Conservation (phyloP, 1,140 invertebrate genomes). For the Lepidostoma basale region DNA sequence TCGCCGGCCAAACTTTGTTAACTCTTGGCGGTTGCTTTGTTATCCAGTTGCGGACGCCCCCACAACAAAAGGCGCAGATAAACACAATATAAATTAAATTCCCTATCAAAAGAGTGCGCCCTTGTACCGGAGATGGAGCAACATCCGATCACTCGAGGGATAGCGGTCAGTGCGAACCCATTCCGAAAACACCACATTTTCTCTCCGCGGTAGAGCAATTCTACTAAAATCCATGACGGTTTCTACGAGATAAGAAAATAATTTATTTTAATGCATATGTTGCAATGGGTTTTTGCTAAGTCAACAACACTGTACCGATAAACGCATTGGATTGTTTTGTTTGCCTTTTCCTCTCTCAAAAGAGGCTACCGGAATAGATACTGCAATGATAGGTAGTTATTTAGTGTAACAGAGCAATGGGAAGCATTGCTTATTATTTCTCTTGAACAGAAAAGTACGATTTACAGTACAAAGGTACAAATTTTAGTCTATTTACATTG, state of each 20-base stretch:
- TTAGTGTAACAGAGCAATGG: too few species aligned
- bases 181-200: background rate
- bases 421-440: too few species aligned
- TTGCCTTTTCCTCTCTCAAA: background rate
- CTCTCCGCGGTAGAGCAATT: too few species aligned
- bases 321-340: too few species aligned
- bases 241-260: too few species aligned
- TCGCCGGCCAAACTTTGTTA: background rate
- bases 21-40: background rate
- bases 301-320: too few species aligned
- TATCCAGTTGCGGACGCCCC: background rate
- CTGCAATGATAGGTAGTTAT: background rate
- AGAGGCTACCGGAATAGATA: background rate
- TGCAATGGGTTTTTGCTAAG: too few species aligned
- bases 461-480: too few species aligned
- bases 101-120: slow-evolving; percentile 13
- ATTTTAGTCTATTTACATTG: too few species aligned
- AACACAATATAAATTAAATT: slow-evolving; percentile 34
- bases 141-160: slow-evolving; percentile 2
- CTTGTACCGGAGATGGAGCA: slow-evolving; percentile 25
- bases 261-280: too few species aligned
- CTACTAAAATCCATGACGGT: too few species aligned
- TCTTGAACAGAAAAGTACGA: too few species aligned
- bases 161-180: background rate
- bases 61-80: slow-evolving; percentile 20